phyloP scores from a whole-genome alignment of 2,113 vertebrate genomes.

The Trochalopteron elliotii region DNA sequence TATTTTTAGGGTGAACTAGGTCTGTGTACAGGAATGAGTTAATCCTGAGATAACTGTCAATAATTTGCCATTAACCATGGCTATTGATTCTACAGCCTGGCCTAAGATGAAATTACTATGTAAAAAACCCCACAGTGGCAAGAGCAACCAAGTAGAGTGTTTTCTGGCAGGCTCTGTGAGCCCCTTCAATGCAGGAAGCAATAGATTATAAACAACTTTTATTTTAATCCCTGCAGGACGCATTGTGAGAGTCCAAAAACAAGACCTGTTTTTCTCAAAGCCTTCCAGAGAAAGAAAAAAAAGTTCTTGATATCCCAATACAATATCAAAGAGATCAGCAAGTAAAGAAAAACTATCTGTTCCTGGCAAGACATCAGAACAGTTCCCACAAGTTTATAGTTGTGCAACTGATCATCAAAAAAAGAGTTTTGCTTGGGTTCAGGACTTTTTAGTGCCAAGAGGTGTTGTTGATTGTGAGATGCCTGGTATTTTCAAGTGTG shows the following conservation, averaged over 20 bases:
- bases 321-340: slow-evolving; percentile 56
- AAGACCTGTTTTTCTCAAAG: slow-evolving; percentile 46
- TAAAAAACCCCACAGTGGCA: background rate
- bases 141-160: background rate
- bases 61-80: background rate
- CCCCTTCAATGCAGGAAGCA: slow-evolving; percentile 52
- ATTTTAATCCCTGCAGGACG: slow-evolving; percentile 53
- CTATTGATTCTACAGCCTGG: background rate
- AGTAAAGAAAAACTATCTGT: slow-evolving; percentile 57
- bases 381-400: slow-evolving; percentile 44
- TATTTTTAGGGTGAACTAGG: background rate
- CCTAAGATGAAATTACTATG: background rate
- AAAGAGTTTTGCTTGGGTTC: background rate
- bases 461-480: background rate
- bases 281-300: background rate
- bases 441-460: slow-evolving; percentile 6
- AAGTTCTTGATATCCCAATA: slow-evolving; percentile 42
- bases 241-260: slow-evolving; percentile 26
- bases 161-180: slow-evolving; percentile 33
- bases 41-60: background rate
- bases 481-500: slow-evolving; percentile 7
- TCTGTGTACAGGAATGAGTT: background rate
- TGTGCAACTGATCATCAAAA: slow-evolving; percentile 39
- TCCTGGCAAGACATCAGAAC: slow-evolving; percentile 53
- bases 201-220: slow-evolving; percentile 63